Base-by-base conservation (phyloP, 1,140 invertebrate genomes). In the Ceratina australensis region DNA sequence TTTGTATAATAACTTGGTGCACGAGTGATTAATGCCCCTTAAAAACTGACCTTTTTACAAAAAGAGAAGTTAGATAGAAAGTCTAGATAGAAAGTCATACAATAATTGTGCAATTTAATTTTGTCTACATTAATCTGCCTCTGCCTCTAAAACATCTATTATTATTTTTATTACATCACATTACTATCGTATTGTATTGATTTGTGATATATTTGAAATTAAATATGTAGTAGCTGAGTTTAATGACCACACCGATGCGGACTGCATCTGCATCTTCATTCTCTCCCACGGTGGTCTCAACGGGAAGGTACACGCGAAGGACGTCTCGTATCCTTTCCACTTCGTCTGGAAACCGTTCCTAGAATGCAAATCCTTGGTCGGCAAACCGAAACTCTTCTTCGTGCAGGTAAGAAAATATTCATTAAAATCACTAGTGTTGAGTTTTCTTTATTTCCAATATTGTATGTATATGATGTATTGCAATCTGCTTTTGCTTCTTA, bases 331-430 rank as follows among this genome's bases (percentile, higher is more conserved):
- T 79, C 90, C 91, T 33, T 82, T 90, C 0, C 90, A 94, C 4
- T 81, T 88, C 16, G 86, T 96, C 7, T 94, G 95, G 92, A 90
- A 92, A 61, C 93, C 93, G 13, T 95, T 96, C 84, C 94, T 94
- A 20, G 94, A 92, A 63, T 95, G 95, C 80, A 88, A 83, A 54
- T 89, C 93, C 20, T 89, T 96, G 7, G 93, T 93, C 78, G 95
- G 95, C 67, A 95, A 95, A 81, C 94, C 94, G 3, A 95, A 95
- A 82, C 68, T 95, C 12, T 95, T 95, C 81, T 94, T 95, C 60
- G 91, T 95, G 67, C 94, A 95, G 90, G 94, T 92, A 78, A 87
- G 61, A 10, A 10, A n/a, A 3, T 10, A 24, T 7, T n/a, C 10
- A 5, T 28, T 18, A 8, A 1, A 67, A 22, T 42, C 20, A 15